Base-by-base conservation (phyloP, 2,888 invertebrate genomes). In the Aleiodes alternator region DNA sequence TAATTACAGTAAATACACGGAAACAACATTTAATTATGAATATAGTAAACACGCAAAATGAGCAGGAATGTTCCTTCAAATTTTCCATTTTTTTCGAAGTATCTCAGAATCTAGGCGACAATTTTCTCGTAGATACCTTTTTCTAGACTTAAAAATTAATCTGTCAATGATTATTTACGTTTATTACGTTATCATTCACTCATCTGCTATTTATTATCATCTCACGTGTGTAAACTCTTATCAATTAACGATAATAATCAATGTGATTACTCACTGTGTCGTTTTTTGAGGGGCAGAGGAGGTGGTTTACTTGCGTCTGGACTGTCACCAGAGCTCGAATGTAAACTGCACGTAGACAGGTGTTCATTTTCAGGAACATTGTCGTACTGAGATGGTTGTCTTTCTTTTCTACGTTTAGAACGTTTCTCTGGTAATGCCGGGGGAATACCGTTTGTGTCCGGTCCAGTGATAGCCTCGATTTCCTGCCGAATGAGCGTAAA, bases 251-350 rank as follows among this genome's bases (percentile, higher is more conserved):
- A 23, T 23, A 14, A 16, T 16, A 16, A 43, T 34, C 7, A 29
- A 5, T 23, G 1, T 77, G 76, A 85, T 90, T 23, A 96, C 97
- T 96, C 93, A 97, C 97, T 97, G 92, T 98, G 96, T 90, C 96
- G 95, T 90, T 97, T 97, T 91, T 98, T 98, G 61, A 95, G 94
- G 56, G 98, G 98, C 80, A 98, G 91, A 69, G 98, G 98, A 78
- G 98, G 98, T 79, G 97, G 96, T 86, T 93, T 91, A 82, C 90
- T 90, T 80, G 94, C 94, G 82, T 93, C 92, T 55, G 89, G 87
- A 79, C 88, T 90, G 79, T 90, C 87, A 79, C 87, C 87, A 70
- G 87, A 88, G 78, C 86, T 87, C 38, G 86, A 84, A 78, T 88
- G 88, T 75, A 89, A 81, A 82, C 85, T 87, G 78, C 88, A 91